Evolutionary conservation across 92 coral and sea anemone species (phyloP).

Genomic region (Epizoanthus ramosus): DNA sequence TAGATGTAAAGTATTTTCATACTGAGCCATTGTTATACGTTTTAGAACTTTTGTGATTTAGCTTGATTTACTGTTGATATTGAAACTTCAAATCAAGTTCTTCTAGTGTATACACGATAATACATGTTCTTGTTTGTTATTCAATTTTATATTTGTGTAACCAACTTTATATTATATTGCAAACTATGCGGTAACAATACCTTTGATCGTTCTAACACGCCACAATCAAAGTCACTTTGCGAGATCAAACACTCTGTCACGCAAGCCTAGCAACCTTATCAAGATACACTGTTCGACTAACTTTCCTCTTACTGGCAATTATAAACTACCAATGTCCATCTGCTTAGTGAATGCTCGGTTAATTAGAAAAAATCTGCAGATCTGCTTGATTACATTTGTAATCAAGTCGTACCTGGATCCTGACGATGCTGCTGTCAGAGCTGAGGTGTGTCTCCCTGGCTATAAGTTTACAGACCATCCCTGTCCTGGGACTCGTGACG

Average conservation of each 20-base stretch:
- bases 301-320: not conserved
- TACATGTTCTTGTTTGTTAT: too few species aligned
- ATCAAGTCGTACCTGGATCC: too few species aligned
- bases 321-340: conserved; percentile 6
- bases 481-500: conserved; percentile 36
- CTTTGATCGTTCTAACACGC: conserved; percentile 23
- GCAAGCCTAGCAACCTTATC: conserved; percentile 9
- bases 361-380: too few species aligned
- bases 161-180: too few species aligned
- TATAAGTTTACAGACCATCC: conserved; percentile 9
- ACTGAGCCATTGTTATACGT: too few species aligned
- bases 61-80: too few species aligned
- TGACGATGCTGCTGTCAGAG: conserved; percentile 37
- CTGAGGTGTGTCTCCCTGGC: conserved; percentile 38
- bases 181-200: not conserved
- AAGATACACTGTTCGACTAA: not conserved
- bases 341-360: not conserved
- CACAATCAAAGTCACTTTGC: conserved; percentile 11
- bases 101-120: too few species aligned
- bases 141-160: too few species aligned
- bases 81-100: too few species aligned
- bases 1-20: too few species aligned
- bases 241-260: conserved; percentile 12
- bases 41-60: too few species aligned
- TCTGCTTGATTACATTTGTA: too few species aligned